Percentiles rank a stretch among this genome's conserved stretches.
Conservation (phyloP, 2,888 invertebrate genomes). For the Eurytoma adleriae region DNA sequence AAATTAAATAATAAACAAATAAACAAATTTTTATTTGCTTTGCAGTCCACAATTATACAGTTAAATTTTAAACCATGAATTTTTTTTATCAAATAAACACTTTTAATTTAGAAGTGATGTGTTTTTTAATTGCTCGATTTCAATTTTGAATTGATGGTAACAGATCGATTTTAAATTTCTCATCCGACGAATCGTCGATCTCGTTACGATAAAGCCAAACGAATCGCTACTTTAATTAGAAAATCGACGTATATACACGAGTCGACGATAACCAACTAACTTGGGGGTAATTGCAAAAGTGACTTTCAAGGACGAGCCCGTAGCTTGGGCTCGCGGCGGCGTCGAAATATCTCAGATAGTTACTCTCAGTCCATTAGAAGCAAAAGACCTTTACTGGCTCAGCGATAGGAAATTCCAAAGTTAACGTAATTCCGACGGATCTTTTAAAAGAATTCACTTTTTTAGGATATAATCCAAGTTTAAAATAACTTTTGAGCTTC, state of each 20-base stretch:
- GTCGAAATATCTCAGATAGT: slow-evolving; percentile 68
- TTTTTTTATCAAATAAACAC: background rate
- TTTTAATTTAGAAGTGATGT: background rate
- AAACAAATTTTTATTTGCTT: background rate
- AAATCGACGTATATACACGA: slow-evolving; percentile 37
- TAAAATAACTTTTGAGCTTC: slow-evolving; percentile 25
- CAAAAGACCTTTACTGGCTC: slow-evolving; percentile 70
- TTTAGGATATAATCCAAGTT: slow-evolving; percentile 43
- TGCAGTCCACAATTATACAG: background rate
- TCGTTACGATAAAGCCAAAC: slow-evolving; percentile 21
- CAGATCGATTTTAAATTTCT: slow-evolving; percentile 27
- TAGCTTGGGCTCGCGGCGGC: slow-evolving; percentile 52
- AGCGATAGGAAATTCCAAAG: slow-evolving; percentile 67
- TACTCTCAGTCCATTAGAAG: slow-evolving; percentile 74
- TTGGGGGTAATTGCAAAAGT: slow-evolving; percentile 53
- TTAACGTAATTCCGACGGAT: slow-evolving; percentile 56
- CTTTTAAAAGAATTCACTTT: slow-evolving; percentile 21
- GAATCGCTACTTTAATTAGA: slow-evolving; percentile 48
- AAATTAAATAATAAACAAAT: background rate
- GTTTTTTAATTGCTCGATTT: background rate
- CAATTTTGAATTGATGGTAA: background rate
- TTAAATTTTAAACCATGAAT: background rate
- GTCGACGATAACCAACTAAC: slow-evolving; percentile 41
- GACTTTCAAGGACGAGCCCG: slow-evolving; percentile 51
- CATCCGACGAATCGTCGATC: slow-evolving; percentile 6